phyloP scores from a whole-genome alignment of 2,888 invertebrate genomes.

The Papilio protenor region DNA sequence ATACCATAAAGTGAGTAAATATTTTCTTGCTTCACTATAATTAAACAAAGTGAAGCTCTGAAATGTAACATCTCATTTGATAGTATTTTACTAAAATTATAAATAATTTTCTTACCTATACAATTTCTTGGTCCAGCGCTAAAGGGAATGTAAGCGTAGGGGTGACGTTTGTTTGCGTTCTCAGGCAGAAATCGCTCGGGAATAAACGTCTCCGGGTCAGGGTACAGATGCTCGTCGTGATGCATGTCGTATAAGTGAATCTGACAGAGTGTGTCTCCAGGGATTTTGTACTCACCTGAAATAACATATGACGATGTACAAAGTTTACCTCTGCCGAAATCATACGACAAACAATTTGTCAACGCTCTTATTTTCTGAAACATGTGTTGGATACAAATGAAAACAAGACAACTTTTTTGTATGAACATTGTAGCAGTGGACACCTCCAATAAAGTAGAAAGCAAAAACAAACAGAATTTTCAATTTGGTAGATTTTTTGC shows the following conservation, averaged over 20 bases:
- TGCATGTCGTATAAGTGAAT: conserved; percentile 85
- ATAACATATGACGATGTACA: conserved; percentile 3
- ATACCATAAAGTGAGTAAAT: too few relatives aligned
- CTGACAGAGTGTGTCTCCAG: conserved; percentile 72
- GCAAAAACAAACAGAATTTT: not conserved
- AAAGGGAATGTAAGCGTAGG: conserved; percentile 86
- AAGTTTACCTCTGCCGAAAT: not conserved
- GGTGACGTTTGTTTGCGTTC: conserved; percentile 78
- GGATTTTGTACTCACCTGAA: conserved; percentile 75
- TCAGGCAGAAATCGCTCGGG: conserved; percentile 89
- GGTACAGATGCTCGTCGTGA: conserved; percentile 85
- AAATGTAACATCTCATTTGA: not conserved
- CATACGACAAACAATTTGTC: not conserved
- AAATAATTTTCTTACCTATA: conserved; percentile 75
- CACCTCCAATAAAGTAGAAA: not conserved
- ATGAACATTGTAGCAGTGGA: too few relatives aligned
- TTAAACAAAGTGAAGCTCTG: not conserved
- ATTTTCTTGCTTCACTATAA: not conserved
- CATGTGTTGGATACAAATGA: not conserved
- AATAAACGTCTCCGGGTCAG: conserved; percentile 87
- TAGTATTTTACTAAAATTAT: not conserved
- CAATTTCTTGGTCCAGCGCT: conserved; percentile 88
- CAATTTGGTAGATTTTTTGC: too few relatives aligned
- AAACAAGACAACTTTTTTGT: too few relatives aligned
- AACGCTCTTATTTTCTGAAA: not conserved